Base-by-base conservation (phyloP, 2,797 vertebrate species). In the Valencia hispanica region DNA sequence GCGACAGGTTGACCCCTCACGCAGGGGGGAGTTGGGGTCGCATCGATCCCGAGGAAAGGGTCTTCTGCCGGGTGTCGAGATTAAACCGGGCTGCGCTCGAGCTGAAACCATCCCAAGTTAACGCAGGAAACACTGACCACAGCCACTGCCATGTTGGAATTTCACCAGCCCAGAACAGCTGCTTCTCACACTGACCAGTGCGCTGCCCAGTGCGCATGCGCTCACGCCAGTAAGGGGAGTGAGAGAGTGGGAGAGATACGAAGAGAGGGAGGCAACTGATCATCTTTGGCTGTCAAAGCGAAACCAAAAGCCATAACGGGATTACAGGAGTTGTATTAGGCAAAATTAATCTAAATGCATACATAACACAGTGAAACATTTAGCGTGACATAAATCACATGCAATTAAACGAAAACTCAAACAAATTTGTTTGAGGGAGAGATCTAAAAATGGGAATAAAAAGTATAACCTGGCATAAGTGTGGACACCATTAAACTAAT, bases 81-180 rank as follows among this genome's bases (percentile, higher is more conserved):
- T 96, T 95, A 97, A 96, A 95, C 94, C 96, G 92, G 96, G 95
- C 6, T 95, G 95, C 95, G 94, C 87, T 92, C 90, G 95, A 95
- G 96, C 95, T 95, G 96, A 95, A 96, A 97, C 94, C 97, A 96
- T 97, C 97, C 97, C 97, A 95, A 96, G 96, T 97, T 94, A 95
- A 92, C 95, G 96, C 96, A 96, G 95, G 95, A 95, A 96, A 95
- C 96, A 96, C 96, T 96, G 96, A 96, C 96, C 96, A 95, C 96
- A 94, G 96, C 96, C 96, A 91, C 97, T 99, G 97, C 97, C 97
- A 99, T 99, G 97, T 98, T 99, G 97, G 97, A 98, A 99, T 98
- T 96, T 97, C 96, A 96, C 86, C 91, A 96, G 96, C 96, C 96
- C 89, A 91, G 96, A 97, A 97, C 97, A 97, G 97, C 97, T 97